Percentiles rank a stretch among this genome's conserved stretches.
phyloP scores from a whole-genome alignment of 2,797 vertebrate species.

The Hemibagrus guttatus region DNA sequence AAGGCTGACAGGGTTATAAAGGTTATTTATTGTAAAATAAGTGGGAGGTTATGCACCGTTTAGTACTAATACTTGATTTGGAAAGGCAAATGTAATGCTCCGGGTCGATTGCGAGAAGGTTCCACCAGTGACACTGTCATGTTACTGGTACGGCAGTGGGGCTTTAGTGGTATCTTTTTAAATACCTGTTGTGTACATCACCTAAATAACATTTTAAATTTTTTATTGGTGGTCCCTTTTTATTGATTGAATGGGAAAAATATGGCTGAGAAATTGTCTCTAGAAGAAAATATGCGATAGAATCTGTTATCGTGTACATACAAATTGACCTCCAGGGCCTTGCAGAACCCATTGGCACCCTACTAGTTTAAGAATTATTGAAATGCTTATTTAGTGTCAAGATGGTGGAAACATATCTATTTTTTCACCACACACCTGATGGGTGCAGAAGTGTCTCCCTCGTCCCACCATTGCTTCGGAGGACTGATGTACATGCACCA shows the following conservation, averaged over 20 bases:
- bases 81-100: not conserved
- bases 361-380: not conserved
- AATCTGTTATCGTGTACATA: not conserved
- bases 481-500: conserved; percentile 99
- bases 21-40: not conserved
- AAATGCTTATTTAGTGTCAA: not conserved
- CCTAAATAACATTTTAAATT: not conserved
- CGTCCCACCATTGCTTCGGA: conserved; percentile 95
- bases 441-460: conserved; percentile 88
- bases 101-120: not conserved
- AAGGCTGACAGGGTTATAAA: not conserved
- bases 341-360: not conserved
- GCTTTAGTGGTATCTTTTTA: not conserved
- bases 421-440: conserved; percentile 80
- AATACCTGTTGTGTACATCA: not conserved
- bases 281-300: not conserved
- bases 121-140: not conserved
- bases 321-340: not conserved
- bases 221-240: not conserved
- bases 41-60: not conserved
- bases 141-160: not conserved
- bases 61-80: not conserved
- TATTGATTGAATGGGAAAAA: not conserved
- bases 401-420: not conserved
- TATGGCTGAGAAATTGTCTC: not conserved